Conservation (phyloP, 2,113 vertebrate species). For the Gobiocypris rarus region DNA sequence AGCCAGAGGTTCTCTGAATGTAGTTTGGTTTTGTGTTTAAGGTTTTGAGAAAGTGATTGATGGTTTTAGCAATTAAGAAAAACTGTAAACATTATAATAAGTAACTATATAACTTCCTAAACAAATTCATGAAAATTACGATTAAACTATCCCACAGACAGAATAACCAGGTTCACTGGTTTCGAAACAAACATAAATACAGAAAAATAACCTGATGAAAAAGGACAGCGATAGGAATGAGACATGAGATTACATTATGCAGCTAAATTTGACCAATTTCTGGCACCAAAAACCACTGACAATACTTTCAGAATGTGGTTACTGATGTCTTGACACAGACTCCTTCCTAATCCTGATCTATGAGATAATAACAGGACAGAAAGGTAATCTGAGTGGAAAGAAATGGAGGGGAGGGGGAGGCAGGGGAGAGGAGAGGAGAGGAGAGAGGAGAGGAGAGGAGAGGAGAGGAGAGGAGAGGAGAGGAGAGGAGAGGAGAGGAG, state of each 20-base stretch:
- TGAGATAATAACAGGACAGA: slow-evolving; percentile 26
- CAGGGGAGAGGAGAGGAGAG: neutral
- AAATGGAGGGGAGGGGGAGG: neutral
- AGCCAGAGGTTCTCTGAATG: no score
- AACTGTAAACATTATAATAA: no score
- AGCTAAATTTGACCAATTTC: slow-evolving; percentile 3
- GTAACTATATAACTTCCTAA: neutral
- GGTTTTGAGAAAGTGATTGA: no score
- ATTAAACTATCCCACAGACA: neutral
- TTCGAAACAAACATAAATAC: neutral
- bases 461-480: neutral
- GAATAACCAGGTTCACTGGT: neutral
- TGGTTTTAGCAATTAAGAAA: no score
- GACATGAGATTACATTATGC: neutral
- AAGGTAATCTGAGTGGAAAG: neutral
- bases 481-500: no score
- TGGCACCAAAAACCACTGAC: slow-evolving; percentile 1
- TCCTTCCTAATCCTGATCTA: slow-evolving; percentile 10
- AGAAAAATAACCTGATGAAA: neutral
- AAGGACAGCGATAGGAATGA: neutral
- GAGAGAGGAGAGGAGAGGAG: neutral
- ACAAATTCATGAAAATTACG: neutral
- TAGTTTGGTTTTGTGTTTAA: no score
- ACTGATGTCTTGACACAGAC: slow-evolving; percentile 13
- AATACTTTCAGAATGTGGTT: slow-evolving; percentile 32